These are phyloP conservation scores for Neoascia interrupta DNA, from an alignment of 2,888 invertebrate species.

Conservation along the genomic window DNA sequence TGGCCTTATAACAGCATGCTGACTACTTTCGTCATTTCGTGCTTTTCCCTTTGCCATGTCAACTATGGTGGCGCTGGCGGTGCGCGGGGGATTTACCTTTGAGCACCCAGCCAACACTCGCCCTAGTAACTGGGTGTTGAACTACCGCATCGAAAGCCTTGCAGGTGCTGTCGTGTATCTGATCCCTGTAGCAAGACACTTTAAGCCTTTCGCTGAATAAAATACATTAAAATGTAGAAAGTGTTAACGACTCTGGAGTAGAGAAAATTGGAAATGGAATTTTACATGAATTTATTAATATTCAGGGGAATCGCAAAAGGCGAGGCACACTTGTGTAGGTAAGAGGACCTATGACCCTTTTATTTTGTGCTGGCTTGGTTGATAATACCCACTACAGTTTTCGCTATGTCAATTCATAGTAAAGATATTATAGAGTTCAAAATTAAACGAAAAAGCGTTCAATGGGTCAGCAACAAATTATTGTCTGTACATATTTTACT, in stretches of 20 bases:
- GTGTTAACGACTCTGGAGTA: constrained; percentile 47
- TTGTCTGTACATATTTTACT: too few species aligned
- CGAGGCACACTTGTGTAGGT: constrained; percentile 6
- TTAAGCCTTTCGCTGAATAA: constrained; percentile 60
- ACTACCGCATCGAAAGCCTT: constrained; percentile 56
- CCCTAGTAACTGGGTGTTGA: constrained; percentile 31
- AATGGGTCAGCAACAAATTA: neutral
- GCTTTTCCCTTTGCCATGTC: constrained; percentile 2
- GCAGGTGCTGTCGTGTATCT: constrained; percentile 53
- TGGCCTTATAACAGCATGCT: constrained; percentile 6
- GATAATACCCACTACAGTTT: too few species aligned
- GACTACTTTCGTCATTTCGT: constrained; percentile 36
- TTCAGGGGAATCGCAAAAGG: constrained; percentile 19
- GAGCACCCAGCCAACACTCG: constrained; percentile 33
- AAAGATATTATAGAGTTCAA: too few species aligned
- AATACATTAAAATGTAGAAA: constrained; percentile 62
- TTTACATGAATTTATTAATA: constrained; percentile 60
- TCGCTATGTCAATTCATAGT: too few species aligned
- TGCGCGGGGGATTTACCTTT: constrained; percentile 23
- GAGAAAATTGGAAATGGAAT: constrained; percentile 48
- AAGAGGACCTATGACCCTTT: constrained; percentile 10
- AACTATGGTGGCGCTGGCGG: too few species aligned
- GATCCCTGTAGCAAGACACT: constrained; percentile 56
- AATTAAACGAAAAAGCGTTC: constrained; percentile 34
- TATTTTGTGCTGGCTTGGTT: constrained; percentile 19